These are phyloP conservation scores for Eupithecia subumbrata DNA, from an alignment of 2,888 invertebrate genomes.

Conservation along the genomic window DNA sequence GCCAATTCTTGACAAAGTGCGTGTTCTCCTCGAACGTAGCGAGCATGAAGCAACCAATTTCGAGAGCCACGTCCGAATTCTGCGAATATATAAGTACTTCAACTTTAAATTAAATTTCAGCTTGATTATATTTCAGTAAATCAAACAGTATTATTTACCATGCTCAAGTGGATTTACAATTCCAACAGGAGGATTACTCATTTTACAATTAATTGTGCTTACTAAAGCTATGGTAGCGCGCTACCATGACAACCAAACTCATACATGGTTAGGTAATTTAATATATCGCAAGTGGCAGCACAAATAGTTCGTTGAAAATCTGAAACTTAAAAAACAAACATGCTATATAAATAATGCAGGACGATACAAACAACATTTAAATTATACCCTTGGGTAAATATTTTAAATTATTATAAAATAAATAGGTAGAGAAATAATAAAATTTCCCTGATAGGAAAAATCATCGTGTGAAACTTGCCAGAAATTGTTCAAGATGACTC, in stretches of 20 bases:
- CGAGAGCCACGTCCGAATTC: conserved; percentile 62
- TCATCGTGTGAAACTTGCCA: too few species aligned
- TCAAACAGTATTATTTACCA: conserved; percentile 37
- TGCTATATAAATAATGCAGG: too few species aligned
- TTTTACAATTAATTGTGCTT: conserved; percentile 36
- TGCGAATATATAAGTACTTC: conserved; percentile 36
- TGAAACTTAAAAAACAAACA: background rate
- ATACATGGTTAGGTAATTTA: background rate
- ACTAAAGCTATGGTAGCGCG: conserved; percentile 1
- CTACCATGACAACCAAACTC: conserved; percentile 45
- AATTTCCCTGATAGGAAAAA: too few species aligned
- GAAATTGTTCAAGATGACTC: too few species aligned
- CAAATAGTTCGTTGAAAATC: conserved; percentile 20
- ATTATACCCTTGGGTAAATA: too few species aligned
- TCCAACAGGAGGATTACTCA: conserved; percentile 45
- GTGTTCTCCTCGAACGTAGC: conserved; percentile 77
- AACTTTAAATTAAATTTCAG: background rate
- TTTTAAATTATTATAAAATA: too few species aligned
- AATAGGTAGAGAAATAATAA: too few species aligned
- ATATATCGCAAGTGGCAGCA: conserved; percentile 14
- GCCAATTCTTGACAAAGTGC: conserved; percentile 66
- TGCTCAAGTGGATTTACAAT: conserved; percentile 43
- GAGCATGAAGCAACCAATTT: conserved; percentile 76
- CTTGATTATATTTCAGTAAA: background rate
- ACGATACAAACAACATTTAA: too few species aligned